phyloP scores from a whole-genome alignment of 1,140 invertebrate genomes.

The Phocides pigmalion region DNA sequence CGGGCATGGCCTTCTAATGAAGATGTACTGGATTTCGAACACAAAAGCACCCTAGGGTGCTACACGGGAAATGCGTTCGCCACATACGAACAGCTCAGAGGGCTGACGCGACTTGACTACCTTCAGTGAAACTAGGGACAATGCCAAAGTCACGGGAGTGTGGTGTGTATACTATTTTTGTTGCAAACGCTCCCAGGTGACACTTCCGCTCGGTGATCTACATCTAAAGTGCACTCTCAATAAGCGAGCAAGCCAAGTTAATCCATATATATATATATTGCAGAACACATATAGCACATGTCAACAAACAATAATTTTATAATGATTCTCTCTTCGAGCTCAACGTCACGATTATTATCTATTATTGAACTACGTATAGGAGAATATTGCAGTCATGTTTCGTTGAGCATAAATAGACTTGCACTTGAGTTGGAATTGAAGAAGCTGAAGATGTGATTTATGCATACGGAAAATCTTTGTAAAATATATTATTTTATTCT shows the following conservation, averaged over 20 bases:
- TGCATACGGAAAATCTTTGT: background rate
- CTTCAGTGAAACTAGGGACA: conserved; percentile 42
- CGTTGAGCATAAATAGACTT: background rate
- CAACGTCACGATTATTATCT: background rate
- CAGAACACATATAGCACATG: conserved; percentile 7
- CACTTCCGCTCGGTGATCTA: conserved; percentile 32
- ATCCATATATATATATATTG: conserved; percentile 1
- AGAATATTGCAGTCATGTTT: background rate
- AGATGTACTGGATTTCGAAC: conserved; percentile 8
- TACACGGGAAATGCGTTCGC: conserved; percentile 26
- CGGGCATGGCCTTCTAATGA: conserved; percentile 48
- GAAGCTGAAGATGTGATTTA: background rate
- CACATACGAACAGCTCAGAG: conserved; percentile 32
- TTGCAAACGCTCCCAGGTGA: conserved; percentile 27
- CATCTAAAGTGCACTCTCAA: conserved; percentile 1
- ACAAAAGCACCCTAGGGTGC: conserved; percentile 33
- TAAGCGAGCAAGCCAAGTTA: conserved; percentile 20
- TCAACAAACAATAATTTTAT: conserved; percentile 14
- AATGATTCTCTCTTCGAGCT: background rate
- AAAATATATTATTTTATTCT: no score
- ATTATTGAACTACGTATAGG: background rate
- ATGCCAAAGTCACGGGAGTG: conserved; percentile 60
- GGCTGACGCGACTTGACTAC: conserved; percentile 35
- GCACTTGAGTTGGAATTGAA: conserved; percentile 13
- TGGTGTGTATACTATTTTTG: conserved; percentile 49